Evolutionary conservation across 2,797 vertebrate species (phyloP), one percentile per base, ranked within the genome.

Genomic region (Cercopithecus mitis): DNA sequence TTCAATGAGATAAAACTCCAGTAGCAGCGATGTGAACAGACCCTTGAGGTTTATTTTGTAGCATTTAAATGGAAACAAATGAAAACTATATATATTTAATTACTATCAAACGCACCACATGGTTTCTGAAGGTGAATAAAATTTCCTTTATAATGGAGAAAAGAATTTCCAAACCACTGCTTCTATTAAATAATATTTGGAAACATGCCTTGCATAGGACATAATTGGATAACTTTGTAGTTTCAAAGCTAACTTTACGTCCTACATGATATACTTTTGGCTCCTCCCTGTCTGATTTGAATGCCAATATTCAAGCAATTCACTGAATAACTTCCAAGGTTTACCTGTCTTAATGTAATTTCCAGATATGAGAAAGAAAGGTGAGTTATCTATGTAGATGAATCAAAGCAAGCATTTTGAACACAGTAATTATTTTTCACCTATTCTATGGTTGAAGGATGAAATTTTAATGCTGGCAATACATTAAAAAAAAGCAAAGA

Each of bases 151-250:
- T 72, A 89, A 47, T 47, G 52, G 39, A 75, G 14, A 83, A 88
- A 88, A 76, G 9, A 50, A 24, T 85, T 93, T 83, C 20, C 7
- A 58, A 83, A 45, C 64, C 47, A 82, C 2, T 39, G n/a, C 3
- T 94, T 57, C 33, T 86, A 64, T 47, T 79, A 89, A 92, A 52
- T 75, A 73, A 52, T 88, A 94, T 73, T 97, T 81, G 52, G 30
- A 80, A 85, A 81, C 5, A n/a, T 17, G 36, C 8, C 20, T 20
- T 84, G 33, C 22, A 88, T 72, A 64, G 88, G 24, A 89, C 20
- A 73, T 41, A 90, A 55, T 19, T 70, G 27, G 20, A 24, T 76
- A 57, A 30, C 25, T 33, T 76, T 85, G 13, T 13, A 43, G 45
- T 36, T 88, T 88, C 64, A 64, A 76, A 84, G 4, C 4, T 81